These are phyloP conservation scores for Heliothis peltigera DNA, from an alignment of 2,888 invertebrate species.

Conservation along the genomic window DNA sequence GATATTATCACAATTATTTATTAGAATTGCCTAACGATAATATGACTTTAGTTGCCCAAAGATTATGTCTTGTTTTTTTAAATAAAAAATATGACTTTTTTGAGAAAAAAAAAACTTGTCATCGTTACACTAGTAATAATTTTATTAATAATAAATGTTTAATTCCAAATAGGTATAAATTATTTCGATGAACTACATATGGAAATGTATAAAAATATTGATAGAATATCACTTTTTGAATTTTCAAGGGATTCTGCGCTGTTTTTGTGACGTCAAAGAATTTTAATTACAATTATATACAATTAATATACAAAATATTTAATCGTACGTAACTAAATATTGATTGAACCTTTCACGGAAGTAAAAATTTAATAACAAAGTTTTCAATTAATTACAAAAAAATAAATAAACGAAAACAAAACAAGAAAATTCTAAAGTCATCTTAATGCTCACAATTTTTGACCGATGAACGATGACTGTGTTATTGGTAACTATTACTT, in stretches of 20 bases:
- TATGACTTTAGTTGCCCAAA: neutral
- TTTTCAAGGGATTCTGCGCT: conserved; percentile 46
- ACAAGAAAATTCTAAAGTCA: no score
- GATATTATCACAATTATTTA: neutral
- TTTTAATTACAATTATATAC: no score
- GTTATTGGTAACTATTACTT: no score
- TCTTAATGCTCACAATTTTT: no score
- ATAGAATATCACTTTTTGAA: conserved; percentile 58
- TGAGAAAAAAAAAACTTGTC: neutral
- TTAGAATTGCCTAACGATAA: neutral
- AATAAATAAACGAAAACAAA: no score
- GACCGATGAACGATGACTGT: no score
- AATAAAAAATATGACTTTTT: neutral
- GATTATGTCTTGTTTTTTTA: neutral
- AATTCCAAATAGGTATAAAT: conserved; percentile 46
- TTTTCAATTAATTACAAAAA: no score
- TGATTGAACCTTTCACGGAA: no score
- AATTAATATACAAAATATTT: no score
- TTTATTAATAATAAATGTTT: conserved; percentile 30
- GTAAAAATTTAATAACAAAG: no score
- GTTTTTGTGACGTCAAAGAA: conserved; percentile 16
- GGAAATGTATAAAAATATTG: conserved; percentile 48
- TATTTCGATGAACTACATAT: conserved; percentile 38
- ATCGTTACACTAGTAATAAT: conserved; percentile 31
- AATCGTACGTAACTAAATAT: no score